A percentile compares a stretch with the other conserved stretches of the same genome.
phyloP scores from a whole-genome alignment of 2,113 vertebrate genomes.

The Entomyzon cyanotis region DNA sequence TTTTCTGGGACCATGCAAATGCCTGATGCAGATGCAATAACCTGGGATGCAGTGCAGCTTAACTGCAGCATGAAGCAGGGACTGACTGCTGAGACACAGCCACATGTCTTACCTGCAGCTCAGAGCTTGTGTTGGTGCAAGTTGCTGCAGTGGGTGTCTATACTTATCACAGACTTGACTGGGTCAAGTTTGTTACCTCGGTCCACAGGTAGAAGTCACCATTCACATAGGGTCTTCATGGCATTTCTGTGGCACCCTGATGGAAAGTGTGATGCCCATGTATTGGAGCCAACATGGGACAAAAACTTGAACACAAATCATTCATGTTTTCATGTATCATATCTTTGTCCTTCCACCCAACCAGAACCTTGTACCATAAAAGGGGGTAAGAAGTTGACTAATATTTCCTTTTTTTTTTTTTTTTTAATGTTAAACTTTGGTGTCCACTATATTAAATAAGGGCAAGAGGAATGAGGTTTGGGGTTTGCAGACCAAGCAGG shows the following conservation, averaged over 20 bases:
- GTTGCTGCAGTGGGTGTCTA: not conserved
- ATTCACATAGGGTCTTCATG: accelerated
- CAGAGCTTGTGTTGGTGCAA: not conserved
- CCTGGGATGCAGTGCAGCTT: not conserved
- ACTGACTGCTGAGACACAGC: not conserved
- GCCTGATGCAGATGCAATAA: not conserved
- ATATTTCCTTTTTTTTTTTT: not conserved
- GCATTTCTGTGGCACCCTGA: not conserved
- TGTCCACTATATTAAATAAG: not conserved
- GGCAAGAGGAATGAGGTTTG: not conserved
- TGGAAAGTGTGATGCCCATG: not conserved
- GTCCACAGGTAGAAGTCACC: not conserved
- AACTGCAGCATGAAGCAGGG: not conserved
- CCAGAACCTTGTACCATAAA: not conserved
- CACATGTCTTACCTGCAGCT: not conserved
- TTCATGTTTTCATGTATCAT: not conserved
- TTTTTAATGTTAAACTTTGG: not conserved
- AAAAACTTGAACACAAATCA: not conserved
- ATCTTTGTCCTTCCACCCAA: not conserved
- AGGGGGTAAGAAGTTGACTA: not conserved
- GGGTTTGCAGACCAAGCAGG: not conserved
- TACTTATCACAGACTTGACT: not conserved
- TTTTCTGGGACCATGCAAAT: not conserved
- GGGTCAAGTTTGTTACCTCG: not conserved
- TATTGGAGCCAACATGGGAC: not conserved